Evolutionary conservation across 2,113 vertebrate species (phyloP), one percentile per base, ranked within the genome.

Genomic region (Heterochromis multidens): DNA sequence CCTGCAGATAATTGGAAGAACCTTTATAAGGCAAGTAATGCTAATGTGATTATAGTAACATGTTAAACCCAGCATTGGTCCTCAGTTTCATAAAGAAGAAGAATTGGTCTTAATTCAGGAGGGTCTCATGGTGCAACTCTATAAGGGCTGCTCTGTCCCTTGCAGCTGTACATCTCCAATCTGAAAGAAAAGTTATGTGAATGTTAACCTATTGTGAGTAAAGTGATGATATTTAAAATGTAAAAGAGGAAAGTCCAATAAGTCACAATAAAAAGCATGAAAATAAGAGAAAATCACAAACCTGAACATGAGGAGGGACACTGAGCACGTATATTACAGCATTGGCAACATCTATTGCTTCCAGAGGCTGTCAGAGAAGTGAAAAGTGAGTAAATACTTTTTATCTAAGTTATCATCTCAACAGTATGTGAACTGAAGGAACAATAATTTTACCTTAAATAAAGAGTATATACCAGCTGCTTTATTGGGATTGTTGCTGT

Each of bases 151-250:
- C 91, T 98, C 96, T 7, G 96, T 96, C 54, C 96, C 95, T 83
- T 94, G 94, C 95, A 98, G 95, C 94, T 96, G 96, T 91, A 98
- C 91, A 84, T 98, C 97, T 87, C 96, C 97, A 2, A 98, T 96
- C 98, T 99, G 88, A 13, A 87, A 93, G 17, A 63, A 89, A 94
- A 84, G 19, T 74, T 5, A 62, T 16, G 43, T 19, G 11, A 33
- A 29, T 3, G 16, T 79, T 33, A 77, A 72, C 37, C 43, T 17
- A 17, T 27, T 43, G 14, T 14, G 2, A 5, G 14, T 5, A 46
- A 5, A 46, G 12, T 16, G 13, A 13, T 54, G 46, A 65, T n/a
- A 11, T 14, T 40, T 76, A n/a, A 35, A 10, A 10, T 17, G 1
- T 7, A 17, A 58, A 74, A n/a, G 10, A 33, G 4, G 4, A 31